Evolutionary conservation across 2,888 invertebrate genomes (phyloP).

Genomic region (Apocheima hispidaria): DNA sequence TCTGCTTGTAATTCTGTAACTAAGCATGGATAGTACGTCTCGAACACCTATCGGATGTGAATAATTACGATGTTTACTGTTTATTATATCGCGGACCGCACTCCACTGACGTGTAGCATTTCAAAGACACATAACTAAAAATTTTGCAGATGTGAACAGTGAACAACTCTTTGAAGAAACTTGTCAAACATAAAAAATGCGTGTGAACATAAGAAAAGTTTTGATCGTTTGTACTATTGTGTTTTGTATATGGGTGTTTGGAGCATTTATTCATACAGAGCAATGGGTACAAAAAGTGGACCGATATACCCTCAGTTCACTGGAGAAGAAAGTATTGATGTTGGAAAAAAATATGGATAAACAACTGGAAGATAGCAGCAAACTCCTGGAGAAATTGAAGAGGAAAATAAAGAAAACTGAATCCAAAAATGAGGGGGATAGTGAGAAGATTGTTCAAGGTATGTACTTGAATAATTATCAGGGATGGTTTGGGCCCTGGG

Average conservation of each 20-base stretch:
- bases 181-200: slow-evolving; percentile 61
- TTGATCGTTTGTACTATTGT: slow-evolving; percentile 54
- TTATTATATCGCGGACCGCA: slow-evolving; percentile 38
- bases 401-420: slow-evolving; percentile 54
- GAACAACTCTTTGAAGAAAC: slow-evolving; percentile 35
- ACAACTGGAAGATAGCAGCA: slow-evolving; percentile 65
- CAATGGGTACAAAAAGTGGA: slow-evolving; percentile 5
- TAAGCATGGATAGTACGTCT: slow-evolving; percentile 8
- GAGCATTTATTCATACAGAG: slow-evolving; percentile 6
- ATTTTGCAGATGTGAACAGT: slow-evolving; percentile 28
- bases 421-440: slow-evolving; percentile 34
- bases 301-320: not conserved
- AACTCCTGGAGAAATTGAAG: slow-evolving; percentile 62
- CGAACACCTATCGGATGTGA: slow-evolving; percentile 7
- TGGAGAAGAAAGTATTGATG: slow-evolving; percentile 58
- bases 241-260: slow-evolving; percentile 65
- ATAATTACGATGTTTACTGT: slow-evolving; percentile 46
- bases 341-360: slow-evolving; percentile 61
- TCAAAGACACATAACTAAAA: slow-evolving; percentile 38
- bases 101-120: slow-evolving; percentile 41
- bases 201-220: slow-evolving; percentile 71
- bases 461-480: not conserved
- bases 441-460: slow-evolving; percentile 39
- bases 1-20: not conserved
- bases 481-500: too few relatives aligned